Conservation (phyloP, 1,140 invertebrate genomes). For the Zaprionus gabonicus region DNA sequence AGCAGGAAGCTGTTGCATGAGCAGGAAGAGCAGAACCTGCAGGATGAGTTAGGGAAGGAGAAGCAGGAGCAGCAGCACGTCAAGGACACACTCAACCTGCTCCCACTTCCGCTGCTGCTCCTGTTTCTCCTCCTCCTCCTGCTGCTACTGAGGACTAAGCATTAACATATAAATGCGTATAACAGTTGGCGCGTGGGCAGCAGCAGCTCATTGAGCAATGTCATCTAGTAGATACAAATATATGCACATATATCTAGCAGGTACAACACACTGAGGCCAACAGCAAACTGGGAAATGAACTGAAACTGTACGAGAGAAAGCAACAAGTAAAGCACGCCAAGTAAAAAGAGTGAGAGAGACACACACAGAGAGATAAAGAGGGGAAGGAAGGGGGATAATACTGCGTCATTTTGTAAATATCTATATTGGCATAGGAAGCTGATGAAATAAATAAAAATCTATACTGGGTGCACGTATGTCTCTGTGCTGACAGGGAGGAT, state of each 20-base stretch:
- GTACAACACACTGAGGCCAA: conserved; percentile 44
- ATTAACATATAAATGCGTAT: conserved; percentile 79
- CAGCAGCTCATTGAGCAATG: conserved; percentile 32
- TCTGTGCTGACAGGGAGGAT: conserved; percentile 3
- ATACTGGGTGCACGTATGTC: conserved; percentile 24
- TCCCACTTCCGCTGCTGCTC: not conserved
- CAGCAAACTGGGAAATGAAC: conserved; percentile 32
- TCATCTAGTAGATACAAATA: conserved; percentile 46
- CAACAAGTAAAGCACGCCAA: conserved; percentile 69
- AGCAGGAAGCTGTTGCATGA: not conserved
- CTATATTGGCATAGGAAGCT: conserved; percentile 42
- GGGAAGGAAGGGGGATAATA: conserved; percentile 35
- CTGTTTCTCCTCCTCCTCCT: not conserved
- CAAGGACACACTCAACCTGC: conserved; percentile 39
- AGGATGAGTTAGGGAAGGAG: too few species aligned
- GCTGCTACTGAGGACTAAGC: conserved; percentile 6
- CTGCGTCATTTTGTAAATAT: conserved; percentile 73
- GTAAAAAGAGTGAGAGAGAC: conserved; percentile 20
- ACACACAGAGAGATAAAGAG: not conserved
- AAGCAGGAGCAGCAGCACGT: not conserved
- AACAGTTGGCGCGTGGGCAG: conserved; percentile 53
- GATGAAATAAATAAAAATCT: conserved; percentile 27
- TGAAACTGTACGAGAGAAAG: conserved; percentile 53
- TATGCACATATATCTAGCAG: conserved; percentile 36
- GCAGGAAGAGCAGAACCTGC: too few species aligned